These are phyloP conservation scores for Dasysyrphus tricinctus DNA, from an alignment of 2,888 invertebrate species.

Conservation along the genomic window DNA sequence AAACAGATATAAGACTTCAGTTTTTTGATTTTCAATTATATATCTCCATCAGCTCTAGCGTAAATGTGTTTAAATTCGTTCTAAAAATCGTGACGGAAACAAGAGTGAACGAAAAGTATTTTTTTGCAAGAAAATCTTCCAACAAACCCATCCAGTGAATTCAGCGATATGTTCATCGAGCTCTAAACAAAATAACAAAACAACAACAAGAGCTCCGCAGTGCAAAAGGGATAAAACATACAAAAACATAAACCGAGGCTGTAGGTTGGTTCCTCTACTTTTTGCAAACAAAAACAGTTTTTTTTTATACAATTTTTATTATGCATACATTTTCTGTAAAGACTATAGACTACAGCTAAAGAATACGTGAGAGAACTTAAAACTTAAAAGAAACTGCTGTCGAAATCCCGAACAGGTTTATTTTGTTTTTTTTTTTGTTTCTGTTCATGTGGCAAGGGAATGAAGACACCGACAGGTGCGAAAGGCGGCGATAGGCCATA, in stretches of 20 bases:
- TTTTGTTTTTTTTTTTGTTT: no score
- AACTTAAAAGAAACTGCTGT: slow-evolving; percentile 1
- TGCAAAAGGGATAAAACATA: slow-evolving; percentile 62
- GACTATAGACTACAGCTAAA: not conserved
- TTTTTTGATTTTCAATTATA: slow-evolving; percentile 47
- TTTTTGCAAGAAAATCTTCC: slow-evolving; percentile 69
- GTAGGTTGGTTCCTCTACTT: slow-evolving; percentile 51
- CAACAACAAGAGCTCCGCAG: slow-evolving; percentile 69
- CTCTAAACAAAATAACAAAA: slow-evolving; percentile 66
- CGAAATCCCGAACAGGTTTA: slow-evolving; percentile 44
- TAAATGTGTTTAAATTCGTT: slow-evolving; percentile 42
- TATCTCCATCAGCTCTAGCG: not conserved
- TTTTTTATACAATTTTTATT: not conserved
- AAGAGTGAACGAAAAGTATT: slow-evolving; percentile 46
- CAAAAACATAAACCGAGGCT: slow-evolving; percentile 41
- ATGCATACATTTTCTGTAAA: slow-evolving; percentile 4
- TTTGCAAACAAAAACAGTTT: slow-evolving; percentile 56
- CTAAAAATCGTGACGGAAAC: slow-evolving; percentile 44
- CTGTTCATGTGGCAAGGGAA: slow-evolving; percentile 62
- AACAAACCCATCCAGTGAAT: slow-evolving; percentile 69
- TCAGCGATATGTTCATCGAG: slow-evolving; percentile 74
- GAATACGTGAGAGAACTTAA: slow-evolving; percentile 2
- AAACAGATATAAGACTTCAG: slow-evolving; percentile 30
- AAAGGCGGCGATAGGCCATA: slow-evolving; percentile 15
- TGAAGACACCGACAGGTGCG: slow-evolving; percentile 56